Percentiles rank a stretch among this genome's conserved stretches.
Evolutionary conservation across 2,888 invertebrate species (phyloP).

Genomic region (Drosophila prolongata): DNA sequence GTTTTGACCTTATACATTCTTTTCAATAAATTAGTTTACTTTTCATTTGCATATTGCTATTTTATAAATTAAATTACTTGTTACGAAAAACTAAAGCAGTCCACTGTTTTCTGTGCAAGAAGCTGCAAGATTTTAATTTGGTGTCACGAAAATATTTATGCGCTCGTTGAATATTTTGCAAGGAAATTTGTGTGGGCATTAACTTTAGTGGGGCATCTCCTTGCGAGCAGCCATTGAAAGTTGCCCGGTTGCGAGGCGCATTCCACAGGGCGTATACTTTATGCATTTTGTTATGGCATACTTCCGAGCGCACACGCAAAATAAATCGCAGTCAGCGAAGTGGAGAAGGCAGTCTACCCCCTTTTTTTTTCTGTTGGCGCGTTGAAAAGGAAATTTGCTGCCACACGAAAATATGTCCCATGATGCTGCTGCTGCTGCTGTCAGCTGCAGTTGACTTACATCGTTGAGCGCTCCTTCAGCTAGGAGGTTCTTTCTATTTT

Average conservation of each 20-base stretch:
- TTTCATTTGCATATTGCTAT: no score
- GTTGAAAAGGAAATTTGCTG: conserved; percentile 61
- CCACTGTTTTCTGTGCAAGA: background rate
- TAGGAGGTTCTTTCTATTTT: conserved; percentile 4
- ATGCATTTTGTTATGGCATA: conserved; percentile 73
- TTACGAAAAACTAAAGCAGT: no score
- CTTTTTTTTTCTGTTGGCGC: conserved; percentile 19
- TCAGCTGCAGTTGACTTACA: conserved; percentile 37
- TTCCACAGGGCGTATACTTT: conserved; percentile 66
- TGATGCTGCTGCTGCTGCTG: conserved; percentile 23
- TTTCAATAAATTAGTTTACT: no score
- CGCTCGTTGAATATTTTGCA: conserved; percentile 17
- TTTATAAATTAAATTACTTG: no score
- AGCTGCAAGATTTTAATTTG: conserved; percentile 38
- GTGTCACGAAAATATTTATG: conserved; percentile 33
- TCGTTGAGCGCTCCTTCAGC: conserved; percentile 9
- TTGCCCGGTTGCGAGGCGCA: conserved; percentile 15
- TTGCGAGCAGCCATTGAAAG: conserved; percentile 30
- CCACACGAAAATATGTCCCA: conserved; percentile 57
- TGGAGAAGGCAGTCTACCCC: conserved; percentile 17
- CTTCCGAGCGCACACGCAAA: conserved; percentile 63
- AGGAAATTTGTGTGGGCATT: conserved; percentile 26
- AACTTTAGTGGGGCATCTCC: conserved; percentile 33
- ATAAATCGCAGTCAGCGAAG: conserved; percentile 37
- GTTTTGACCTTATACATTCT: background rate